Evolutionary conservation across 2,113 vertebrate species (phyloP).

Genomic region (Hydrolagus affinis): DNA sequence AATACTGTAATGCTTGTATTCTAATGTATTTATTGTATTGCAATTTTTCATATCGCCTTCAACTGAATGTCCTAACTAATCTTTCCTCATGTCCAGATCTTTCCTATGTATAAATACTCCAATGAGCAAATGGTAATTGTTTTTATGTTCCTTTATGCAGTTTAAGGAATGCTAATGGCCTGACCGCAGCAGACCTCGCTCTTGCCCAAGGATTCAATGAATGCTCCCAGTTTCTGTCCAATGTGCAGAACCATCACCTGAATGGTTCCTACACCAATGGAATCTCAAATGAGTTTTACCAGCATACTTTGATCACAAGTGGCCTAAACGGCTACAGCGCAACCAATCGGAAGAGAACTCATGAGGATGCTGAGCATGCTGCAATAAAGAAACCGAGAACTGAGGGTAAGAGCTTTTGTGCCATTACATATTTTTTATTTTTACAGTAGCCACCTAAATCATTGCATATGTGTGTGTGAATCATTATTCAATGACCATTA

Average conservation of each 20-base stretch:
- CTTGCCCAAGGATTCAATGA: conserved; percentile 81
- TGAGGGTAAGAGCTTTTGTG: conserved; percentile 56
- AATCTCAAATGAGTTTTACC: conserved; percentile 57
- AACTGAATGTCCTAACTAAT: conserved; percentile 19
- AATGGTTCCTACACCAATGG: conserved; percentile 64
- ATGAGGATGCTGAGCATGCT: conserved; percentile 53
- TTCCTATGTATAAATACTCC: not conserved
- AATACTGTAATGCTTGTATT: conserved; percentile 20
- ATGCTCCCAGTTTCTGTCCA: conserved; percentile 79
- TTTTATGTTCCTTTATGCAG: conserved; percentile 65
- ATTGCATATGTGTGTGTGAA: not conserved
- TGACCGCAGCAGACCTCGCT: conserved; percentile 92
- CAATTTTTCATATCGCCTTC: conserved; percentile 32
- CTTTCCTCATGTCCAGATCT: conserved; percentile 25
- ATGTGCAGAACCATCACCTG: conserved; percentile 75
- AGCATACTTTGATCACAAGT: conserved; percentile 48
- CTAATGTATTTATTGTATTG: conserved; percentile 9
- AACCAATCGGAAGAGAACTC: conserved; percentile 73
- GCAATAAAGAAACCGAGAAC: conserved; percentile 73
- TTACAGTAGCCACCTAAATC: not conserved
- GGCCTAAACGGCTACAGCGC: conserved; percentile 53
- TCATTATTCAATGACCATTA: not conserved
- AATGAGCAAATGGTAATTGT: conserved; percentile 57
- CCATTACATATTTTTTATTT: conserved; percentile 37
- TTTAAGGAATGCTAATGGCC: conserved; percentile 84